Base-by-base conservation (phyloP, 2,113 vertebrate genomes). In the Scopus umbretta region DNA sequence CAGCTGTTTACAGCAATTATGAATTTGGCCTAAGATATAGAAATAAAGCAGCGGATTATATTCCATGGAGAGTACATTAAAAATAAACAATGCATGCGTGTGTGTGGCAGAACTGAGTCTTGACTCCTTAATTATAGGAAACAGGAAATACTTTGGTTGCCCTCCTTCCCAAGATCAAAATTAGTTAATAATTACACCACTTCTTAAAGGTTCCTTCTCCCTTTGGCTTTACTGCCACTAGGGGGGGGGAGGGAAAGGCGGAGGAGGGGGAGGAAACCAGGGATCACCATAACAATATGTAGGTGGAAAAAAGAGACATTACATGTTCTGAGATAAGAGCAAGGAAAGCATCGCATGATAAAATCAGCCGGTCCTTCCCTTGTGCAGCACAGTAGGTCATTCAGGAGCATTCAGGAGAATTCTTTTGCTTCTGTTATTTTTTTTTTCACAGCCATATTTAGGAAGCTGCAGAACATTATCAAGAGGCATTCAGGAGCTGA, bases 111-210 rank as follows among this genome's bases (percentile, higher is more conserved):
- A 96, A 94, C 62, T 36, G 70, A 81, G 86, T 74, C 86, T 91
- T 80, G 84, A 94, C 59, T 90, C 66, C 58, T 94, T 97, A 97
- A 97, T 95, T 94, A 93, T 96, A 97, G 95, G 95, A 97, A 97
- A 97, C 95, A 95, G 97, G 96, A 97, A 97, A 97, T 96, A 95
- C 88, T 97, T 96, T 78, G 23, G 78, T 96, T 96, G 81, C 78
- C 66, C 71, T 97, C 74, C 71, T 96, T 92, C 87, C 81, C 87
- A 92, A 94, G 95, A 96, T 90, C 62, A 97, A 93, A 97, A 94
- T 92, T 96, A 16, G 65, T 94, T 95, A 97, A 97, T 97, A 96
- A 96, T 97, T 97, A 86, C 53, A 92, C 84, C 32, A 56, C 66
- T 96, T 95, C 89, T 97, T 89, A 95, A 92, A 95, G 40, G 26